phyloP scores from a whole-genome alignment of 2,113 vertebrate species.

The Erythrocercus mccallii region DNA sequence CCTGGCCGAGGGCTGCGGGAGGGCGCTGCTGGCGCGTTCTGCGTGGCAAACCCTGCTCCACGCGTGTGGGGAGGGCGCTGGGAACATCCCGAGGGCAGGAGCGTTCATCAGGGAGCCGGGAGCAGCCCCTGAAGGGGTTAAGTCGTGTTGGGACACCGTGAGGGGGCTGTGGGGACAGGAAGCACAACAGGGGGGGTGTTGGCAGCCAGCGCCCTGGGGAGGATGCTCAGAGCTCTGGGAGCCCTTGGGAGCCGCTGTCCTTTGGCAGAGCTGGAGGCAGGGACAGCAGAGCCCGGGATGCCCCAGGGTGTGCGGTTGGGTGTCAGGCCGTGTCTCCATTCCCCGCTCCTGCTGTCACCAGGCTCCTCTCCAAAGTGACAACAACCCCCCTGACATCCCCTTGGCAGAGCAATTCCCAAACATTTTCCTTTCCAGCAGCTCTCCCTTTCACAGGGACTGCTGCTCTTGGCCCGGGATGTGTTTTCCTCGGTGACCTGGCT shows the following conservation, averaged over 20 bases:
- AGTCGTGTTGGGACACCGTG: neutral
- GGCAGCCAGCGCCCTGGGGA: neutral
- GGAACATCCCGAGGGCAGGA: neutral
- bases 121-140: neutral
- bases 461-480: neutral
- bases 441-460: neutral
- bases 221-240: neutral
- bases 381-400: neutral
- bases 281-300: neutral
- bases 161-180: neutral
- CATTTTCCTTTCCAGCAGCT: neutral
- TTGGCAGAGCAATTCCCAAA: neutral
- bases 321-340: accelerated
- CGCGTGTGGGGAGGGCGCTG: accelerated
- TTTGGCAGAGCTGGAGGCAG: neutral
- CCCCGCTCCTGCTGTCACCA: neutral
- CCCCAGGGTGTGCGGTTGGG: accelerated
- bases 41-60: accelerated
- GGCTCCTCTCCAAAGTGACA: neutral
- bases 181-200: accelerated
- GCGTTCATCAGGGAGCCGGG: neutral
- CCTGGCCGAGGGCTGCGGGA: neutral
- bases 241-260: neutral
- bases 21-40: accelerated
- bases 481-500: neutral